Evolutionary conservation across 2,113 vertebrate species (phyloP).

Genomic region (Archocentrus centrarchus): DNA sequence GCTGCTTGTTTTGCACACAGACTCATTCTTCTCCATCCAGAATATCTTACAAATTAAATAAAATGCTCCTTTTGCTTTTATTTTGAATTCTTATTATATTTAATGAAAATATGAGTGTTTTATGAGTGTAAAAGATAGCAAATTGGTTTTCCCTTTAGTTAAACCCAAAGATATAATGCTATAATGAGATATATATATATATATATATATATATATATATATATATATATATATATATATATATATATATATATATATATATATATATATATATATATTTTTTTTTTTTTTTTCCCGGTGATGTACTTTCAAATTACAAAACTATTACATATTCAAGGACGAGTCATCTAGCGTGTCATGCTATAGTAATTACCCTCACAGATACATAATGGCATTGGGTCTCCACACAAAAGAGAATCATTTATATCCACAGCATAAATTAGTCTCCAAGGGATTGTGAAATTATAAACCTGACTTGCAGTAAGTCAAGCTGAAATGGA

Average conservation of each 20-base stretch:
- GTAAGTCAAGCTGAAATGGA: background rate
- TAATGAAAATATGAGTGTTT: background rate
- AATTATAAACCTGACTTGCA: slow-evolving; percentile 1
- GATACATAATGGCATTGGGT: background rate
- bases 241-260: too few species aligned
- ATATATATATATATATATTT: too few species aligned
- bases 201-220: background rate
- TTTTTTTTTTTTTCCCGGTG: background rate
- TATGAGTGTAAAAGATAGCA: too few species aligned
- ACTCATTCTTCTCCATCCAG: too few species aligned
- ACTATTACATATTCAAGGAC: background rate
- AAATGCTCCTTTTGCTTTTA: background rate
- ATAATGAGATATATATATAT: background rate
- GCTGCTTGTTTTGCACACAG: too few species aligned
- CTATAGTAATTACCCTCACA: background rate
- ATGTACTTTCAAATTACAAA: background rate
- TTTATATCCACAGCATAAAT: slow-evolving; percentile 6
- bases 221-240: background rate
- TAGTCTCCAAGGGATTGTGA: background rate
- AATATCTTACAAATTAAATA: too few species aligned
- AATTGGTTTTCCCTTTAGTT: background rate
- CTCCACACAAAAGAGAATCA: background rate
- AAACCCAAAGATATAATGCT: background rate
- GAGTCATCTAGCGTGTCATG: background rate
- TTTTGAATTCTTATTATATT: background rate